Evolutionary conservation across 2,888 invertebrate species (phyloP).

Genomic region (Eumacrocentrus americanus): DNA sequence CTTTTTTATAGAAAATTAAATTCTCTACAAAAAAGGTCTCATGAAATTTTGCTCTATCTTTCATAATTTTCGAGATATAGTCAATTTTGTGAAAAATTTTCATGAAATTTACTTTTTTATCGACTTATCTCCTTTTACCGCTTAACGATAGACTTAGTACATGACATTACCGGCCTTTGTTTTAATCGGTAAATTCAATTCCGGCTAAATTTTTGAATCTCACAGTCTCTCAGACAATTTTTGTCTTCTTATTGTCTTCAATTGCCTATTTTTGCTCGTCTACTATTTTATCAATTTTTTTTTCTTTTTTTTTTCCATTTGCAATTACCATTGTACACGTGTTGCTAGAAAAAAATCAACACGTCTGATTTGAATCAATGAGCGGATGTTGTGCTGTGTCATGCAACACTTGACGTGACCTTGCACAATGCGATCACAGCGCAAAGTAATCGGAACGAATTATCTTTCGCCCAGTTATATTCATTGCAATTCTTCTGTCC

Average conservation of each 20-base stretch:
- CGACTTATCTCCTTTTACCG: neutral
- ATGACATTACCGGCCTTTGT: neutral
- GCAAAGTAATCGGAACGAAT: neutral
- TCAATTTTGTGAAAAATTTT: too few species aligned
- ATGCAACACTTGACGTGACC: neutral
- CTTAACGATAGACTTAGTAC: too few species aligned
- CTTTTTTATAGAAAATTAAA: too few species aligned
- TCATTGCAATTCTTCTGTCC: neutral
- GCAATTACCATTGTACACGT: neutral
- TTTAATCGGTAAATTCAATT: neutral
- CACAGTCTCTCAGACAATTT: conserved; percentile 14
- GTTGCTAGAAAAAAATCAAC: neutral
- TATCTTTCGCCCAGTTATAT: neutral
- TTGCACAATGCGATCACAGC: neutral
- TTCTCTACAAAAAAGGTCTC: too few species aligned
- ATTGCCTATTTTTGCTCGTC: too few species aligned
- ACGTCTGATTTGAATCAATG: neutral
- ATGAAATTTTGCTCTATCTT: neutral
- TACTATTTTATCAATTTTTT: too few species aligned
- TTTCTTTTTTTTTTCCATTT: too few species aligned
- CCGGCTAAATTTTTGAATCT: too few species aligned
- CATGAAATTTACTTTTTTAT: conserved; percentile 1
- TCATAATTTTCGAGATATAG: too few species aligned
- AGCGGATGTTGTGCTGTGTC: neutral
- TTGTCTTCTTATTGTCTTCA: conserved; percentile 16